Evolutionary conservation across 2,888 invertebrate genomes (phyloP), one percentile per base, ranked within the genome.

Genomic region (Ellobium chinense): DNA sequence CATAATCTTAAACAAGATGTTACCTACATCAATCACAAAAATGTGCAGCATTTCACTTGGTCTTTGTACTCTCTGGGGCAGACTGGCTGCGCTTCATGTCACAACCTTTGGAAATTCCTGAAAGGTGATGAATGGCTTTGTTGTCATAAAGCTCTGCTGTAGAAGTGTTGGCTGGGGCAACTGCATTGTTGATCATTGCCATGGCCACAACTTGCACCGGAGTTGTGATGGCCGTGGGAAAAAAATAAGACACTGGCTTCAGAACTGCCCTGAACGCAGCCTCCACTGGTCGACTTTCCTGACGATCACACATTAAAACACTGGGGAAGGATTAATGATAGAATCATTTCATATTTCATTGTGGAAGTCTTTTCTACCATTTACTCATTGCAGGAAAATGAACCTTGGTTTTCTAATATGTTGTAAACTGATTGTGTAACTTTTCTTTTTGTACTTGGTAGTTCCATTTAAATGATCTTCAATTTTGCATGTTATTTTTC

Each of bases 151-250:
- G 72, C 72, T 91, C 89, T 68, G 87, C 85, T 12, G 36, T 54
- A 29, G 68, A 39, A 34, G 86, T 75, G 1, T 83, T 83, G 5
- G 83, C 75, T 2, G 87, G 83, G 4, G 87, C 62, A 3, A 91
- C 81, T 5, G 85, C 88, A 81, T 87, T 88, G 80, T 90, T 90
- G 65, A 92, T 83, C 89, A 93, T 91, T 36, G 92, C 92, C 78
- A 87, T 85, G 21, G 90, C 91, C 21, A 92, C 83, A 1, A 85
- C 87, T 12, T 88, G 86, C 9, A 90, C 88, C 0, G 92, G 92
- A 27, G 90, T 88, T 4, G 90, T 89, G 21, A 91, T 87, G 9
- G 89, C 88, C 12, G 91, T 92, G 0, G 93, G 92, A 78, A 90
- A 91, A 5, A 89, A 74, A 62, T 85, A 87, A 5, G 89, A 84